Evolutionary conservation across 2,888 invertebrate species (phyloP), one percentile per base, ranked within the genome.

Genomic region (Folsomia manolachei): DNA sequence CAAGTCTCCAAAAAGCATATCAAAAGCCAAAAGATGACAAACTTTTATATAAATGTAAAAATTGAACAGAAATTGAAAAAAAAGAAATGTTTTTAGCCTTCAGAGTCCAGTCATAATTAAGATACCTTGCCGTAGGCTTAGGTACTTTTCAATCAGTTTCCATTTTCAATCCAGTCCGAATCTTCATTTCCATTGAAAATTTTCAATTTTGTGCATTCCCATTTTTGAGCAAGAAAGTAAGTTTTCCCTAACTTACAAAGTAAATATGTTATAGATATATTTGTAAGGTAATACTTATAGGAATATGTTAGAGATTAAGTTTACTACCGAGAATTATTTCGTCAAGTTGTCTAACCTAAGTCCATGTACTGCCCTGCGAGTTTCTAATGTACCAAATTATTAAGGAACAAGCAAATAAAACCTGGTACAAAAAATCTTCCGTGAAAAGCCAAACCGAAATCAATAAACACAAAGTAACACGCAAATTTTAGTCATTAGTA

Each of bases 171-270:
- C 65, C 65, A 66, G 52, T 66, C 65, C 65, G 19, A 25, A 27
- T 52, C 39, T 39, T 23, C 51, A 27, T 23, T 64, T 64, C 19
- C 27, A 27, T 64, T 64, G 1, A 2, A 64, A 64, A 51, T 51
- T 11, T 51, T 11, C 19, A 56, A 7, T 39, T 21, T 27, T 64
- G 64, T 64, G 64, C 52, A 66, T 39, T 66, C 65, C 26, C n/a
- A n/a, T 23, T 27, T 63, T 66, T 66, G 65, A 66, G 65, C 65
- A 66, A 66, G 56, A 56, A 66, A 39, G 65, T 66, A 51, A 66
- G 25, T 26, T 23, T 2, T 66, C 21, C 56, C 56, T 51, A 21
- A 39, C 14, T 14, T 4, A 39, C 39, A 56, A 51, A 21, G 21
- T 56, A 56, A 4, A 19, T 56, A 56, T 7, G 7, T 56, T 56